Evolutionary conservation across 2,888 invertebrate species (phyloP), one percentile per base, ranked within the genome.

Genomic region (Pandemis heparana): DNA sequence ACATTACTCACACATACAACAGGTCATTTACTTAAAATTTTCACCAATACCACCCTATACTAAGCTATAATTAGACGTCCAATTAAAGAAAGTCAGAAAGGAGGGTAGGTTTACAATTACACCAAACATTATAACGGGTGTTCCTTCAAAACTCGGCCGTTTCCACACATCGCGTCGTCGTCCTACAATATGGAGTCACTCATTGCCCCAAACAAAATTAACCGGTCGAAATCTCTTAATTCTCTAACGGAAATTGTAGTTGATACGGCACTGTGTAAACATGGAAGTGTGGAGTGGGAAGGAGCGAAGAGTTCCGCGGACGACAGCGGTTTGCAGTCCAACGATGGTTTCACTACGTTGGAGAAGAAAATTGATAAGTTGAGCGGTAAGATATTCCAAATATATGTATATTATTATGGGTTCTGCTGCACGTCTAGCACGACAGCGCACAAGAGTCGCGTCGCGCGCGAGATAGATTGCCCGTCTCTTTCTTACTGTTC

Each of bases 331-430:
- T 32, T 68, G 12, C 72, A 73, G 68, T 60, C 64, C 0, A 32
- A 1, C 51, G 69, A 69, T 14, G 68, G 51, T 14, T 64, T 64
- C 0, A 12, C 10, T 8, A 23, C 48, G 5, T 46, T 73, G 48
- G 73, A 73, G 51, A 63, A 39, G 18, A 73, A 69, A 51, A 41
- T 73, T 8, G 73, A 64, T 9, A 73, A 51, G n/a, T 60, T 73
- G n/a, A 73, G n/a, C 43, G 69, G 73, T 73, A 48, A 69, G 64
- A 4, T 32, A 32, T 32, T 32, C 23, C 23, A 32, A n/a, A n/a
- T n/a, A n/a, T n/a, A n/a, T n/a, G n/a, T n/a, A n/a, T n/a, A n/a
- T n/a, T n/a, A n/a, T n/a, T n/a, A n/a, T n/a, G n/a, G n/a, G n/a
- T n/a, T n/a, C n/a, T n/a, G n/a, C n/a, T n/a, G n/a, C n/a, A n/a